Evolutionary conservation across 2,888 invertebrate genomes (phyloP).

Genomic region (Nephrotoma guestfalica): DNA sequence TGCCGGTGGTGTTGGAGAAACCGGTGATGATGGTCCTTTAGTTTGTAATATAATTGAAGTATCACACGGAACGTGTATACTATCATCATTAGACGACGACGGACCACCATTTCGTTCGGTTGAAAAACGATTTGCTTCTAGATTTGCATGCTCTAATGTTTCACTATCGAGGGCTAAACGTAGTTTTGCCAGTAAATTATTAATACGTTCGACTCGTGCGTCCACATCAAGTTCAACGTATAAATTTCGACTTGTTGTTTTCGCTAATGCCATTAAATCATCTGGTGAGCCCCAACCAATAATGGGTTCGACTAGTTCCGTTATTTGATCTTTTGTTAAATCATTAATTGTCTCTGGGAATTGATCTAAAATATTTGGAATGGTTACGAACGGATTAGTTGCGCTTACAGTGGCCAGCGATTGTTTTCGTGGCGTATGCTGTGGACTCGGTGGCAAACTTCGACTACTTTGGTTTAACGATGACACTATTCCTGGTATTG

Average conservation of each 20-base stretch:
- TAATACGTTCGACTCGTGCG: constrained; percentile 62
- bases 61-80: constrained; percentile 8
- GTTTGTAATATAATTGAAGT: constrained; percentile 12
- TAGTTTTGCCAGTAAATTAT: constrained; percentile 64
- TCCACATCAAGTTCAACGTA: constrained; percentile 53
- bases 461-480: constrained; percentile 38
- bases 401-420: constrained; percentile 35
- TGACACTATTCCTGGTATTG: constrained; percentile 43
- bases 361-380: constrained; percentile 26
- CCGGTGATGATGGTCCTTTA: constrained; percentile 8
- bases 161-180: constrained; percentile 62
- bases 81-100: background rate
- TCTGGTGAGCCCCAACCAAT: constrained; percentile 40
- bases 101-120: constrained; percentile 30
- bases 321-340: constrained; percentile 24
- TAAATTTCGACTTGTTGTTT: constrained; percentile 72
- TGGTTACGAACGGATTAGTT: constrained; percentile 40
- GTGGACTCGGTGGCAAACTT: constrained; percentile 62
- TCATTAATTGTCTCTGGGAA: constrained; percentile 20
- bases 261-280: constrained; percentile 73
- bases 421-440: constrained; percentile 56
- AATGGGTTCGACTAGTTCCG: constrained; percentile 25
- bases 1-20: background rate
- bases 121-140: constrained; percentile 31
- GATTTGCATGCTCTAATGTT: constrained; percentile 39